These are phyloP conservation scores for Drosophila lutescens DNA, from an alignment of 2,888 invertebrate genomes.

Conservation along the genomic window DNA sequence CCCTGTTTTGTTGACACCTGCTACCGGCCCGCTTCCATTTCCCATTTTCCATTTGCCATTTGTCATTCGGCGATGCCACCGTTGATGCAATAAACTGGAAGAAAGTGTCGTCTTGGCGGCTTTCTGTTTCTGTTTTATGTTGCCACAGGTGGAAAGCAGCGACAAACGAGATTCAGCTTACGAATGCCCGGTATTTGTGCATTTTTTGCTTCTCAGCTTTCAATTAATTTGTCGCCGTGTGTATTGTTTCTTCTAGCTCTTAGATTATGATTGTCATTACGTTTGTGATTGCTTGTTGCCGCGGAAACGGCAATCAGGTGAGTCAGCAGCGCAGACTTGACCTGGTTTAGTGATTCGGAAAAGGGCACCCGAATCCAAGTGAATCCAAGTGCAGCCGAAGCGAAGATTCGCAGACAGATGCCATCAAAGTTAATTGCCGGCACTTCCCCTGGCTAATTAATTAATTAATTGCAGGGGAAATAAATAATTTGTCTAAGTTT, in stretches of 20 bases:
- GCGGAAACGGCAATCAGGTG: slow-evolving; percentile 44
- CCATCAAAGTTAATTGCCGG: slow-evolving; percentile 21
- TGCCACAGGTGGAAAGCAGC: slow-evolving; percentile 30
- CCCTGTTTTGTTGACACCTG: slow-evolving; percentile 62
- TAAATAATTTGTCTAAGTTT: neutral
- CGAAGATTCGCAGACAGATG: slow-evolving; percentile 8
- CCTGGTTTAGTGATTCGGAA: slow-evolving; percentile 57
- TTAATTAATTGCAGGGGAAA: slow-evolving; percentile 8
- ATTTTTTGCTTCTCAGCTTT: slow-evolving; percentile 32
- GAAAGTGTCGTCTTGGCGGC: slow-evolving; percentile 64
- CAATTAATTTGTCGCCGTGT: slow-evolving; percentile 62
- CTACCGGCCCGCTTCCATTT: slow-evolving; percentile 62
- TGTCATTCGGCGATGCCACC: slow-evolving; percentile 4
- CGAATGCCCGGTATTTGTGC: slow-evolving; percentile 20
- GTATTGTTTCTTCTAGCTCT: slow-evolving; percentile 47
- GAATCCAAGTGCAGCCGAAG: slow-evolving; percentile 17
- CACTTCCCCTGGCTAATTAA: slow-evolving; percentile 22
- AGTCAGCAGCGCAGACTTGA: slow-evolving; percentile 45
- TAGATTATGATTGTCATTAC: slow-evolving; percentile 28
- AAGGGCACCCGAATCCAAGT: slow-evolving; percentile 29
- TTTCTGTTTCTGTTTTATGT: slow-evolving; percentile 52
- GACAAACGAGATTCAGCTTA: slow-evolving; percentile 13
- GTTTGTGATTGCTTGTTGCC: slow-evolving; percentile 15
- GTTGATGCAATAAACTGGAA: slow-evolving; percentile 74
- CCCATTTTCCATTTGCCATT: slow-evolving; percentile 12